Conservation (phyloP, 2,797 vertebrate species). For the Onychomys arenicola region DNA sequence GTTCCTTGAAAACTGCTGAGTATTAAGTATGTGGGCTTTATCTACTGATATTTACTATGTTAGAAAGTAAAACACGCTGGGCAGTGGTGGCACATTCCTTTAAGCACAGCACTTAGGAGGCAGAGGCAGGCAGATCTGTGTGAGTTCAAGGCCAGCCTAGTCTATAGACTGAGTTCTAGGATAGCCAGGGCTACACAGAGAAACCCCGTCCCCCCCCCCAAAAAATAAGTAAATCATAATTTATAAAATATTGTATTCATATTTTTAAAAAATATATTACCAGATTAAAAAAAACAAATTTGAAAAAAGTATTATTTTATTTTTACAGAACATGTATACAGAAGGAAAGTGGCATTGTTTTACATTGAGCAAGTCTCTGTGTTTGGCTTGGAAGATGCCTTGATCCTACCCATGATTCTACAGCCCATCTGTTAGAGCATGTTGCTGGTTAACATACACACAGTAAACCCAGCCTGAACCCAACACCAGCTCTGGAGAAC, state of each 20-base stretch:
- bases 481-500: neutral
- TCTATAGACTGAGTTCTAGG: neutral
- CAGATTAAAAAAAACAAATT: neutral
- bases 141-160: neutral
- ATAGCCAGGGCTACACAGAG: neutral
- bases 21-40: neutral
- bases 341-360: slow-evolving; percentile 19
- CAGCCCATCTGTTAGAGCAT: neutral
- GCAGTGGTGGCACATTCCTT: neutral
- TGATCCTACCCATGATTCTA: slow-evolving; percentile 13
- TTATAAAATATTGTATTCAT: neutral
- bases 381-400: slow-evolving; percentile 14
- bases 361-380: neutral
- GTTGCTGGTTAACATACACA: neutral
- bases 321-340: neutral
- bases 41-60: neutral
- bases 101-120: neutral
- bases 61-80: slow-evolving; percentile 25
- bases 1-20: neutral
- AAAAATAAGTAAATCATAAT: neutral
- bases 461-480: neutral
- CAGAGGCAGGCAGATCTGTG: neutral
- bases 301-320: neutral
- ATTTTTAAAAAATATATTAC: neutral
- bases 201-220: neutral